Evolutionary conservation across 2,113 vertebrate genomes (phyloP).

Genomic region (Furnarius figulus): DNA sequence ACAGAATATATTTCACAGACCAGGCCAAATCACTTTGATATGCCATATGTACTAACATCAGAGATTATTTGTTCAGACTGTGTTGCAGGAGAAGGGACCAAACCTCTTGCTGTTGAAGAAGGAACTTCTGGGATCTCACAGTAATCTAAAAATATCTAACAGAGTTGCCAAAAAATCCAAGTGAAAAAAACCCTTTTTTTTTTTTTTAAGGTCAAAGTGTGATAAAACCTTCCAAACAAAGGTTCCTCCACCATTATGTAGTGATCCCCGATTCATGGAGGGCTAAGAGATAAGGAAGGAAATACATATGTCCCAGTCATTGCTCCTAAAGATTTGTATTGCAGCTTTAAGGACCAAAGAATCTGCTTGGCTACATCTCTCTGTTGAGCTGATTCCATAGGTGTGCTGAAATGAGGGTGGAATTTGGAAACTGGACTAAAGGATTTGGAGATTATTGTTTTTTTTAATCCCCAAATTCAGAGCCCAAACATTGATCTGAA

Average conservation of each 20-base stretch:
- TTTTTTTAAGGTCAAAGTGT: not conserved
- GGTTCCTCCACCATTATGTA: not conserved
- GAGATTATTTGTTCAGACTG: not conserved
- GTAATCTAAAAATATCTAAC: not conserved
- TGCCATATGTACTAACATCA: not conserved
- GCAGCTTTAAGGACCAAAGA: not conserved
- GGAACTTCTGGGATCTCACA: not conserved
- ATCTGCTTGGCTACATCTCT: not conserved
- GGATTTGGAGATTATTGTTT: not conserved
- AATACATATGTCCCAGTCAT: accelerated
- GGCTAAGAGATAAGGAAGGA: not conserved
- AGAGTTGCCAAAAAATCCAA: not conserved
- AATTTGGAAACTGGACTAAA: not conserved
- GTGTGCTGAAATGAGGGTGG: not conserved
- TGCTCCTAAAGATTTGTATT: not conserved
- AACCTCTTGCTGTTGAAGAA: not conserved
- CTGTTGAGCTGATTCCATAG: not conserved
- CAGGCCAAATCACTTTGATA: not conserved
- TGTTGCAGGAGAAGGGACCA: not conserved
- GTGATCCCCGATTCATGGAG: not conserved
- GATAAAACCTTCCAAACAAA: not conserved
- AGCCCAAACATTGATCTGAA: not conserved
- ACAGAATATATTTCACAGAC: not conserved
- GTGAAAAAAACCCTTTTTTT: not conserved
- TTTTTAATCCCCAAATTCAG: not conserved